These are phyloP conservation scores for Sebastes diploproa DNA, from an alignment of 2,797 vertebrate species.

Conservation along the genomic window DNA sequence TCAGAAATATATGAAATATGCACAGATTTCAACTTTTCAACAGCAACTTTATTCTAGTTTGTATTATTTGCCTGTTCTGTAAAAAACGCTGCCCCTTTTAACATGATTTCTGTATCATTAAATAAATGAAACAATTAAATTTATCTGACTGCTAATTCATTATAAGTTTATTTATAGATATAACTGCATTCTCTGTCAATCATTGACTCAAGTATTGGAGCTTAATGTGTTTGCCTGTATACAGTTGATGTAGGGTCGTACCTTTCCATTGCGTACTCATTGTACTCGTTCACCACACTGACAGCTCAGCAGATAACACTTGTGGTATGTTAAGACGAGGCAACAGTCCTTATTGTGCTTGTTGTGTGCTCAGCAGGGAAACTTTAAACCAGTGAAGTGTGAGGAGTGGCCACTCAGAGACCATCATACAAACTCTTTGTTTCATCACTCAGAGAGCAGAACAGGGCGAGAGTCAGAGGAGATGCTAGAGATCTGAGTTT, in stretches of 20 bases:
- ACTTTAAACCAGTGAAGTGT: constrained; percentile 24
- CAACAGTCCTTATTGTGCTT: constrained; percentile 10
- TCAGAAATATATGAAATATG: neutral
- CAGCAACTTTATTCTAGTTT: neutral
- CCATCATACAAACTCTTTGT: neutral
- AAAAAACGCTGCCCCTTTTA: neutral
- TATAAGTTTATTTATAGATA: neutral
- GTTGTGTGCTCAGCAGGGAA: constrained; percentile 24
- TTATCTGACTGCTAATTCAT: neutral
- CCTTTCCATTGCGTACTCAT: constrained; percentile 21
- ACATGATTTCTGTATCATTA: neutral
- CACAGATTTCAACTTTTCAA: neutral
- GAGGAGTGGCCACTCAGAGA: constrained; percentile 12
- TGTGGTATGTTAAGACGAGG: constrained; percentile 3
- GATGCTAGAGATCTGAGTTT: neutral
- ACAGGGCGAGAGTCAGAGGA: neutral
- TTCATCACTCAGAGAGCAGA: neutral
- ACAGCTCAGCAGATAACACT: constrained; percentile 13
- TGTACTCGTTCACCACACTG: neutral
- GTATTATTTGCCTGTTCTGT: neutral
- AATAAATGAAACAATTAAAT: neutral
- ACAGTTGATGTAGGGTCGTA: neutral
- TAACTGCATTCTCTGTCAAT: neutral
- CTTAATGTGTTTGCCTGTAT: constrained; percentile 12
- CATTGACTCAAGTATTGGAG: constrained; percentile 10